Evolutionary conservation across 2,113 vertebrate species (phyloP), one percentile per base, ranked within the genome.

Genomic region (Rostratula benghalensis): DNA sequence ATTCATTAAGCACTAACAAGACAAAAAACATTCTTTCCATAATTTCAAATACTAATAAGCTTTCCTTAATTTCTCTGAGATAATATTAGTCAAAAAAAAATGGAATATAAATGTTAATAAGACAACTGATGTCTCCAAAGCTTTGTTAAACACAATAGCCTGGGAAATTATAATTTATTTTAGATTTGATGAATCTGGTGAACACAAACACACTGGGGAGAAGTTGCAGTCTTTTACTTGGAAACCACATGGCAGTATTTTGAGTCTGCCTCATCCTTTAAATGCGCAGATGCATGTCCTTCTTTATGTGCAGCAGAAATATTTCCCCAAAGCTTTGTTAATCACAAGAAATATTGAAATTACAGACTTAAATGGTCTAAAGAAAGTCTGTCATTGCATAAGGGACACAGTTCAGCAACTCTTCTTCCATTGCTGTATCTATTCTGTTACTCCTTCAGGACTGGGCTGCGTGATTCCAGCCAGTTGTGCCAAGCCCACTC

Each of bases 81-180:
- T 96, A 96, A 92, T 94, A 95, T 96, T 96, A 97, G 94, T 92
- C 57, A 28, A 79, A 91, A 46, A 46, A 97, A 96, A 97, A 93
- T 53, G 95, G 96, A 93, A 97, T 96, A 89, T 90, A 96, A 98
- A 98, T 98, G 97, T 97, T 97, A 98, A 98, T 98, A 97, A 96
- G 96, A 95, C 81, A 91, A 88, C 48, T 48, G 83, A 97, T 95
- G 92, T 95, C 97, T 95, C 94, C 77, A 95, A 97, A 96, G 93
- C 93, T 95, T 96, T 91, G 94, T 96, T 97, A 89, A 88, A 78
- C 91, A 97, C 86, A 97, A 97, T 96, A 59, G 93, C 95, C 79
- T 90, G 93, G 84, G 96, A 97, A 95, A 96, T 86, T 83, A 87
- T 90, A 81, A 97, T 97, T 97, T 97, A 94, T 90, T 83, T 87